phyloP scores from a whole-genome alignment of 2,113 vertebrate species.

The Pseudopipra pipra region DNA sequence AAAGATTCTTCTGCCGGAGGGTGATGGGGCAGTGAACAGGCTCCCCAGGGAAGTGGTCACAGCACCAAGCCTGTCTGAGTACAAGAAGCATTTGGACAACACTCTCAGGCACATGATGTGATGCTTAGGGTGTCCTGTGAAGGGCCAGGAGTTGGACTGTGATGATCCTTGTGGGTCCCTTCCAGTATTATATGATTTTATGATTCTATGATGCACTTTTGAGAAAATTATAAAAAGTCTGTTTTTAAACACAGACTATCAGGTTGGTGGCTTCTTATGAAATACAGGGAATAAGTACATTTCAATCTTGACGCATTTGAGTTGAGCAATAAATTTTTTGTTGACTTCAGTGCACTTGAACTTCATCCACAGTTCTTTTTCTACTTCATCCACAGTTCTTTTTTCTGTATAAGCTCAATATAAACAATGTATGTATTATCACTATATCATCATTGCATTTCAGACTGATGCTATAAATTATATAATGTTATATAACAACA shows the following conservation, averaged over 20 bases:
- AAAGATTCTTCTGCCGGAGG: no score
- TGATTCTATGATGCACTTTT: not conserved
- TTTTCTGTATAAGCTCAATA: not conserved
- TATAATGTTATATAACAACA: not conserved
- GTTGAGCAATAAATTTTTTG: not conserved
- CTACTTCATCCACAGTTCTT: not conserved
- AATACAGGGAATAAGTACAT: not conserved
- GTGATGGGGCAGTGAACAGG: not conserved
- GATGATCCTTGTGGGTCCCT: not conserved
- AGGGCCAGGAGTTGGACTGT: not conserved
- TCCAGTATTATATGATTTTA: not conserved
- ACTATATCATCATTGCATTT: not conserved
- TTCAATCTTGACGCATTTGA: not conserved
- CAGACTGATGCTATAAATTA: not conserved
- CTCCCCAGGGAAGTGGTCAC: not conserved
- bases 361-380: not conserved
- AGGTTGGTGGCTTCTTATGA: not conserved
- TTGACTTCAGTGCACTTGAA: not conserved
- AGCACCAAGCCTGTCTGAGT: not conserved
- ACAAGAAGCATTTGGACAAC: not conserved
- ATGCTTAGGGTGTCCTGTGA: not conserved
- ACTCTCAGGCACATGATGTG: not conserved
- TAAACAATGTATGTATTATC: not conserved
- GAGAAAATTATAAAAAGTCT: not conserved
- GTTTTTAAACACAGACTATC: not conserved